Conservation (phyloP, 2,888 invertebrate genomes). For the Rugalucina vietnamica region DNA sequence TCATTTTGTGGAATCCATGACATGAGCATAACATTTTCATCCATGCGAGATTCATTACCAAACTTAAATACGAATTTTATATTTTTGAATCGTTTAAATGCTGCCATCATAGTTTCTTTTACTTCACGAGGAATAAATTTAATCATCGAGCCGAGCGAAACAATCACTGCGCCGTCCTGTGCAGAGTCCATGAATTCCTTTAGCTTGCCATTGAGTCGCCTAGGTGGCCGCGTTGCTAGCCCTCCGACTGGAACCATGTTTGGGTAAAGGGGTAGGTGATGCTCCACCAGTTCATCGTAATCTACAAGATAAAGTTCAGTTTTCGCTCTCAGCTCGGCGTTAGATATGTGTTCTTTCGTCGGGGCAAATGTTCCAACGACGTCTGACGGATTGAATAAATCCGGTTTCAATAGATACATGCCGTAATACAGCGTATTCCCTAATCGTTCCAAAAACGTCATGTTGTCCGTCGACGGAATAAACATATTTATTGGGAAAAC, state of each 20-base stretch:
- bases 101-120: neutral
- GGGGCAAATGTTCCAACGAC: neutral
- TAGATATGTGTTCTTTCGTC: constrained; percentile 15
- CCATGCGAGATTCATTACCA: neutral
- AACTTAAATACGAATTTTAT: neutral
- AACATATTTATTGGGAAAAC: no score
- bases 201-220: constrained; percentile 34
- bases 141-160: constrained; percentile 54
- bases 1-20: constrained; percentile 63
- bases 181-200: constrained; percentile 38
- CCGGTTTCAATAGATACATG: neutral
- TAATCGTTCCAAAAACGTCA: no score
- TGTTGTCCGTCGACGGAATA: no score
- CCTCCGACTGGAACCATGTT: constrained; percentile 46
- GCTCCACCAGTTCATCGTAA: constrained; percentile 44
- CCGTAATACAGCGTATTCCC: no score
- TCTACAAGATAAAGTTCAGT: constrained; percentile 52
- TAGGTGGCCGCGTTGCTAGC: constrained; percentile 33
- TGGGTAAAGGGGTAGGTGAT: constrained; percentile 20
- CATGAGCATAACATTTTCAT: neutral
- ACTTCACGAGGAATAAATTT: constrained; percentile 31
- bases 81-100: neutral
- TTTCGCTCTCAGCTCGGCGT: constrained; percentile 26
- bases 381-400: neutral
- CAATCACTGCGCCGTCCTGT: constrained; percentile 50